Evolutionary conservation across 2,888 invertebrate species (phyloP), one percentile per base, ranked within the genome.

Genomic region (Hofmannophila pseudospretella): DNA sequence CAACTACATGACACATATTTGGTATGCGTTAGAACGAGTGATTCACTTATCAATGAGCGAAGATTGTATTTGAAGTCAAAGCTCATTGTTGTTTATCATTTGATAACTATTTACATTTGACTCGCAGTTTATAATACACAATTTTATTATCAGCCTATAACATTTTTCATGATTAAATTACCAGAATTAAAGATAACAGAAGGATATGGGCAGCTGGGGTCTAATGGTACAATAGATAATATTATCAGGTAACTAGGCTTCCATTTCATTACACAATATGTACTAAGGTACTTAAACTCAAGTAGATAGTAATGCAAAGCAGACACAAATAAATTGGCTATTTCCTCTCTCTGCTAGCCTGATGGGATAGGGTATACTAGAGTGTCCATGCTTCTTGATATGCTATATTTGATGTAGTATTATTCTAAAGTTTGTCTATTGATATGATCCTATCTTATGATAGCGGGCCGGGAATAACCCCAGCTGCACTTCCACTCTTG

Each of bases 201-300:
- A 11, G 31, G 19, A 32, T 32, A 20, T 11, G 16, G 1, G 16
- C 4, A 31, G 31, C 13, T 10, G 26, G n/a, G n/a, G 29, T 10
- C 20, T 20, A 32, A 9, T 11, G 20, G 11, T 20, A 9, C 9
- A 8, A 27, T 20, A 23, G 20, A 32, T 32, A 32, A 32, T 11
- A 12, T 32, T 31, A 31, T 31, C 30, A 5, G 30, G 30, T 28
- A 13, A 9, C 30, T 19, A 31, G n/a, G 9, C n/a, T n/a, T 9
- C 30, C n/a, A 26, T 7, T 26, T 10, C 7, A 32, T 23, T 32
- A 32, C 32, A 10, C 12, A 11, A 32, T 11, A 29, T 35, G 26
- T 26, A 16, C 16, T 4, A 16, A 16, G 3, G 16, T 16, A 5
- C 16, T 16, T 16, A 23, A n/a, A 23, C 3, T n/a, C n/a, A 1